phyloP scores from a whole-genome alignment of 2,888 invertebrate species.

The Griposia aprilina region DNA sequence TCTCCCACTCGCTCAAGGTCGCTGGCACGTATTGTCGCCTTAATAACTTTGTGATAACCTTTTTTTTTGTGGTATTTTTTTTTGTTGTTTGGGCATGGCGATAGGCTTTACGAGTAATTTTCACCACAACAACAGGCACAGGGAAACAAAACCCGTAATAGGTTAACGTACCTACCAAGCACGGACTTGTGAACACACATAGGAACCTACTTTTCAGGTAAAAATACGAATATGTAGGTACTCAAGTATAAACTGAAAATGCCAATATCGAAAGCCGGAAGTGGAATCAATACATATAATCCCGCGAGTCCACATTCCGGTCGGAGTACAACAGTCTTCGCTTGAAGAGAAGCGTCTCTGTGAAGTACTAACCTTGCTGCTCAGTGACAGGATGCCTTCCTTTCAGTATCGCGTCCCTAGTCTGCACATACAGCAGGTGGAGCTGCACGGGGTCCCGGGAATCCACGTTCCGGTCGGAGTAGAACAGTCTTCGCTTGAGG shows the following conservation, averaged over 20 bases:
- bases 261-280: background rate
- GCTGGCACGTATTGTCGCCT: too few species aligned
- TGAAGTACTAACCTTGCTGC: slow-evolving; percentile 94
- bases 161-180: background rate
- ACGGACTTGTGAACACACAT: background rate
- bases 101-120: too few species aligned
- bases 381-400: slow-evolving; percentile 99
- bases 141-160: background rate
- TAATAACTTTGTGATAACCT: background rate
- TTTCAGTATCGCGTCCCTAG: slow-evolving; percentile 98
- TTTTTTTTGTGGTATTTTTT: background rate
- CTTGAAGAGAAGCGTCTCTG: slow-evolving; percentile 96
- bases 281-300: slow-evolving; percentile 76
- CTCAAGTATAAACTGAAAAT: too few species aligned
- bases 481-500: slow-evolving; percentile 98
- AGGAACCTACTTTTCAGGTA: background rate
- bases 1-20: too few species aligned
- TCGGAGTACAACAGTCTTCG: slow-evolving; percentile 99
- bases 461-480: slow-evolving; percentile 99
- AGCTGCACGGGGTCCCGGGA: slow-evolving; percentile 98
- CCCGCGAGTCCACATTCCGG: slow-evolving; percentile 98
- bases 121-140: background rate
- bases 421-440: slow-evolving; percentile 99
- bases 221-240: background rate
- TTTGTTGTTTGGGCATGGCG: background rate